phyloP scores from a whole-genome alignment of 2,888 invertebrate species.

The Apodemia hepburni region DNA sequence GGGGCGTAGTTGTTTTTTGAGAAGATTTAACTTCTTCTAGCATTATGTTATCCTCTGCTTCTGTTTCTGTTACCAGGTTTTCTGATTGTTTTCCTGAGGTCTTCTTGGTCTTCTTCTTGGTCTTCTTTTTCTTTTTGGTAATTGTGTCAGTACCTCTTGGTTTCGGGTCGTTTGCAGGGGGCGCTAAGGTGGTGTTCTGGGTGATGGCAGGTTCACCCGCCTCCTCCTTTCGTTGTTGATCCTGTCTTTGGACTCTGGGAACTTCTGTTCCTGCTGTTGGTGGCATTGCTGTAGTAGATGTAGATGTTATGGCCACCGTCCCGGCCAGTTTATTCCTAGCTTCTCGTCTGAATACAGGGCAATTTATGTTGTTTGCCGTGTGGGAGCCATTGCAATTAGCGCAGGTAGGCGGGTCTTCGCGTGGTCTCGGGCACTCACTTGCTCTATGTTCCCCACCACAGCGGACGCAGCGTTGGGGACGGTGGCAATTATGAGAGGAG shows the following conservation, averaged over 20 bases:
- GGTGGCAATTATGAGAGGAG: slow-evolving; percentile 24
- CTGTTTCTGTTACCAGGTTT: too few relatives aligned
- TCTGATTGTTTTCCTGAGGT: neutral
- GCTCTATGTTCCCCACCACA: slow-evolving; percentile 22
- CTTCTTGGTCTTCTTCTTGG: neutral
- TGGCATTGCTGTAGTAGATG: slow-evolving; percentile 6
- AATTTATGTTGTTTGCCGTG: too few relatives aligned
- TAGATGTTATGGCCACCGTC: slow-evolving; percentile 26
- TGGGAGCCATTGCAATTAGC: too few relatives aligned
- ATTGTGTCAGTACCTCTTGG: neutral
- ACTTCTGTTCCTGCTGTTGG: neutral
- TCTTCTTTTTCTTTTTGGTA: neutral
- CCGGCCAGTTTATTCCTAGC: slow-evolving; percentile 24
- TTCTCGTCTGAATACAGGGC: slow-evolving; percentile 15
- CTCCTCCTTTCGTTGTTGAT: neutral
- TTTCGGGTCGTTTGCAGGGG: neutral
- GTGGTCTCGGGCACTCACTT: slow-evolving; percentile 22
- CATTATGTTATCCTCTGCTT: too few relatives aligned
- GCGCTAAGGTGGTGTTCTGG: neutral
- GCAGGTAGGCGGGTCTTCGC: too few relatives aligned
- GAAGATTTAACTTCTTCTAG: too few relatives aligned
- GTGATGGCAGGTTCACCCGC: neutral
- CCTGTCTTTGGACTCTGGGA: too few relatives aligned
- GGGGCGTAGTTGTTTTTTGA: too few relatives aligned
- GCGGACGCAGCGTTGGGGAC: slow-evolving; percentile 18